Evolutionary conservation across 2,888 invertebrate genomes (phyloP), one percentile per base, ranked within the genome.

Genomic region (Apotomis capreana): DNA sequence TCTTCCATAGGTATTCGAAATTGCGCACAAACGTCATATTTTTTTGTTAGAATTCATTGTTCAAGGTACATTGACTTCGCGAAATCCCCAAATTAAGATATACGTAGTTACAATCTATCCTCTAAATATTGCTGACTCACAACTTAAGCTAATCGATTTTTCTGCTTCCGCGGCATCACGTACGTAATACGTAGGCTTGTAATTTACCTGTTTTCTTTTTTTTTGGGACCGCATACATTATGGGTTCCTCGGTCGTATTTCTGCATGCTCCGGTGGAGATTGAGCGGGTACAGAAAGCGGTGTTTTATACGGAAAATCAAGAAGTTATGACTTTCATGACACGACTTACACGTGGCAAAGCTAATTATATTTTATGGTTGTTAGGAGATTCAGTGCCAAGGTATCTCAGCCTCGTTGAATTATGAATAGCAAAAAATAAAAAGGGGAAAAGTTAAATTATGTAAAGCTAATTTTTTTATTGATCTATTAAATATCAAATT

Each of bases 111-210:
- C 63, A 59, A 71, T 44, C 51, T 75, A 71, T 75, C 58, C 61
- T 55, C 51, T 80, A 82, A 84, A 84, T 84, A 83, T 84, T 87
- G 88, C 89, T 88, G 88, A 88, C 83, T 84, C 77, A 82, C 83
- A 79, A 81, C 81, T 83, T 81, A 81, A 87, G 82, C 81, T 87
- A 90, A 89, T 90, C 87, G 87, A 89, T 88, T 88, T 87, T 90
- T 90, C 88, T 87, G 88, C 86, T 82, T 80, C 82, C 83, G 81
- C 83, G 85, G 82, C 81, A 82, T 87, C 89, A 90, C 88, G 89
- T 89, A 80, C 79, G 76, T 80, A 77, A 78, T 78, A 78, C 80
- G 84, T 80, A 83, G 80, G 74, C 74, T 72, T 74, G 76, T 77
- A 77, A 78, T 77, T 77, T 77, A 77, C 77, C 77, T 79, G 78